These are phyloP conservation scores for Nannobrachium achirus DNA, from an alignment of 2,113 vertebrate genomes.

Conservation along the genomic window DNA sequence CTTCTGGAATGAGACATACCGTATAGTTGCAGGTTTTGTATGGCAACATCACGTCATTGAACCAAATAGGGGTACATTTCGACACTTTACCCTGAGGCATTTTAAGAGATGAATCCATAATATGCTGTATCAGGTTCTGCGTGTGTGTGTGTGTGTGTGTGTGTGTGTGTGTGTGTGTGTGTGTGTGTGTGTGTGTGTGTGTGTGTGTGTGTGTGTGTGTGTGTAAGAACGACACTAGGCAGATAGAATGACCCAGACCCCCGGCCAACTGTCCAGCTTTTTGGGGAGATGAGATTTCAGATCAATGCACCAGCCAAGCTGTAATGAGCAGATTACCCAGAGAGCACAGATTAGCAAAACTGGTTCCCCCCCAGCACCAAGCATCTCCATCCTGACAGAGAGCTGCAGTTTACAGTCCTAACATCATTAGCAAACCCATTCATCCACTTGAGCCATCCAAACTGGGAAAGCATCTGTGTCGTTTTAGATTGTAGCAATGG, in stretches of 20 bases:
- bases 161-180: slow-evolving; percentile 26
- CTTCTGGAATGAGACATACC: slow-evolving; percentile 28
- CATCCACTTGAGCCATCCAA: no score
- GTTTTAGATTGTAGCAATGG: no score
- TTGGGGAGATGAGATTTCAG: slow-evolving; percentile 61
- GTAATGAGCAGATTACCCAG: slow-evolving; percentile 52
- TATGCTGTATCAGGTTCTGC: slow-evolving; percentile 36
- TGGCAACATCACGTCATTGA: no score
- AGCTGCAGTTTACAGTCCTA: not conserved
- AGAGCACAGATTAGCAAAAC: slow-evolving; percentile 41
- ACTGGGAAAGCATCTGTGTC: no score
- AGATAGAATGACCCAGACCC: slow-evolving; percentile 55
- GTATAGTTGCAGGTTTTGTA: slow-evolving; percentile 28
- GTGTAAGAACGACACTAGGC: slow-evolving; percentile 3
- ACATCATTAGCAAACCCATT: slow-evolving; percentile 14
- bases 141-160: slow-evolving; percentile 29
- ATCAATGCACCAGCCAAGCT: slow-evolving; percentile 55
- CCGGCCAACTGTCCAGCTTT: slow-evolving; percentile 64
- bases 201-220: slow-evolving; percentile 16
- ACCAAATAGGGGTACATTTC: no score
- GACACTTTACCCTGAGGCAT: no score
- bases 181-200: slow-evolving; percentile 22
- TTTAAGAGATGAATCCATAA: slow-evolving; percentile 18
- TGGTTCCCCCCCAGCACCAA: slow-evolving; percentile 10
- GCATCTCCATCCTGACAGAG: not conserved